Evolutionary conservation across 2,797 vertebrate genomes (phyloP).

Genomic region (Scolopax bukidnonensis): DNA sequence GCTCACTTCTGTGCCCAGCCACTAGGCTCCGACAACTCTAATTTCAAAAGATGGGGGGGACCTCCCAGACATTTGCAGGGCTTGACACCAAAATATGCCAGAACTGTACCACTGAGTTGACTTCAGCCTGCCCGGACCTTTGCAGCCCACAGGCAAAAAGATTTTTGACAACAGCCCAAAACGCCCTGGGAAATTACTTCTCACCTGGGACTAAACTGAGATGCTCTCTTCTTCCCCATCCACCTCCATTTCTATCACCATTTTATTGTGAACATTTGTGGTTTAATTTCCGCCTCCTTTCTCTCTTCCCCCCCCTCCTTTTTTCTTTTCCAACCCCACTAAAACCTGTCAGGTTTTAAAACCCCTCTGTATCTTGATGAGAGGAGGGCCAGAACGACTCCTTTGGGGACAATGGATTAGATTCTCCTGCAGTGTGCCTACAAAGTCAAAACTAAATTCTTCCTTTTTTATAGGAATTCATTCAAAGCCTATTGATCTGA

Average conservation of each 20-base stretch:
- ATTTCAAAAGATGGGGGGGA: not conserved
- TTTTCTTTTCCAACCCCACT: not conserved
- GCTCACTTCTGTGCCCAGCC: not conserved
- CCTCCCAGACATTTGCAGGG: not conserved
- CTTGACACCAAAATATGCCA: not conserved
- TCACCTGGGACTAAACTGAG: not conserved
- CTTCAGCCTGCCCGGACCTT: not conserved
- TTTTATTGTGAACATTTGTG: slow-evolving; percentile 52
- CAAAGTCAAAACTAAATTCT: slow-evolving; percentile 41
- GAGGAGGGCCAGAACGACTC: not conserved
- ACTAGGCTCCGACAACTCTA: not conserved
- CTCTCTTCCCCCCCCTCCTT: not conserved
- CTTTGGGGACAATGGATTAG: slow-evolving; percentile 29
- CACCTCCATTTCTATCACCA: not conserved
- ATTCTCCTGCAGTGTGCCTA: not conserved
- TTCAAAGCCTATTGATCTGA: slow-evolving; percentile 43
- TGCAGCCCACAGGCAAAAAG: not conserved
- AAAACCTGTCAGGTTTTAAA: slow-evolving; percentile 41
- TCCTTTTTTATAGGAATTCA: slow-evolving; percentile 47
- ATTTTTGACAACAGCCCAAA: not conserved
- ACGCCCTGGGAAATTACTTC: not conserved
- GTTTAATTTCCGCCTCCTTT: slow-evolving; percentile 46
- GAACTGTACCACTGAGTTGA: rapidly evolving
- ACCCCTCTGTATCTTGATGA: not conserved
- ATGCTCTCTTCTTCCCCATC: not conserved